A percentile compares a stretch with the other conserved stretches of the same genome.
phyloP scores from a whole-genome alignment of 2,797 vertebrate genomes.

The Gallinago solitaria region DNA sequence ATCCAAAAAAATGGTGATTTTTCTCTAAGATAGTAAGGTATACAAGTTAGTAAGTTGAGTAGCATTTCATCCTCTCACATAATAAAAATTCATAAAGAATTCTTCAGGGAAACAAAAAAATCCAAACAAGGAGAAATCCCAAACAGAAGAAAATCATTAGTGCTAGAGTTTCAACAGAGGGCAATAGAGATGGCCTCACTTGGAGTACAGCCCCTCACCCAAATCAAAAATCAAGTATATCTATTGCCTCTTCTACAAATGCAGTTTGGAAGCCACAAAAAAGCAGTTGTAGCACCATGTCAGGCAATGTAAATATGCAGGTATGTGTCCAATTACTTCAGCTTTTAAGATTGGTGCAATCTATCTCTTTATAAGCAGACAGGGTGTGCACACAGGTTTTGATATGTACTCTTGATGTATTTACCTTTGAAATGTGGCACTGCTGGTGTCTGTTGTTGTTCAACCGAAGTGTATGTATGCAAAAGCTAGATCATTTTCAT shows the following conservation, averaged over 20 bases:
- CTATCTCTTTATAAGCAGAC: conserved; percentile 17
- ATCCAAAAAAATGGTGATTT: not conserved
- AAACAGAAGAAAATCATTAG: not conserved
- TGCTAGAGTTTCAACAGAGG: not conserved
- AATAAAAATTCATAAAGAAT: not conserved
- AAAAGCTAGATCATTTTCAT: conserved; percentile 45
- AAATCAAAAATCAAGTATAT: not conserved
- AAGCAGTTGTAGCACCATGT: not conserved
- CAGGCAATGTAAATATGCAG: conserved; percentile 49
- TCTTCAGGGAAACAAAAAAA: not conserved
- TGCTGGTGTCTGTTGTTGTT: conserved; percentile 40
- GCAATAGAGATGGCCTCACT: not conserved
- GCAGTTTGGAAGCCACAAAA: not conserved
- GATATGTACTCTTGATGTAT: conserved; percentile 4
- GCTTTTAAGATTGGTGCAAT: conserved; percentile 31
- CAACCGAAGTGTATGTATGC: not conserved
- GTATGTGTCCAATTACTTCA: conserved; percentile 50
- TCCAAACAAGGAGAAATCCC: not conserved
- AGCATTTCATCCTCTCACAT: not conserved
- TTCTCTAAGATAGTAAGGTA: conserved; percentile 8
- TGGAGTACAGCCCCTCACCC: not conserved
- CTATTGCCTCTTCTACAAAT: not conserved
- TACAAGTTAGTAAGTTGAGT: not conserved
- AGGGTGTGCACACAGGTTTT: not conserved
- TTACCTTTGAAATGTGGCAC: conserved; percentile 53